phyloP scores from a whole-genome alignment of 2,888 invertebrate species.

The Meta bourneti region DNA sequence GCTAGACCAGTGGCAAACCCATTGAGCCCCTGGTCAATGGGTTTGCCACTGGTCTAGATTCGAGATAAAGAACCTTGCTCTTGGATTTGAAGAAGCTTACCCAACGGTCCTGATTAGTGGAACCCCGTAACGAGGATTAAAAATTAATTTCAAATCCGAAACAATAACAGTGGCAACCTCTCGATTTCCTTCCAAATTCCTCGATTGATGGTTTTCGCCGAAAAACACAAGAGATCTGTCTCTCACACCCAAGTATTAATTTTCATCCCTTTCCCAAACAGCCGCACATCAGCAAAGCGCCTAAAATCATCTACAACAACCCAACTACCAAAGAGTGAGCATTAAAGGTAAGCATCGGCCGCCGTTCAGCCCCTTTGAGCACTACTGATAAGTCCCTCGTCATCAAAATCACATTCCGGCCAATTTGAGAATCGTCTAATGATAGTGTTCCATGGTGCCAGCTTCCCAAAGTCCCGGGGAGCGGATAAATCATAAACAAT shows the following conservation, averaged over 20 bases:
- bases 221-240: not conserved
- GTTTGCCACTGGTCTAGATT: too few species aligned
- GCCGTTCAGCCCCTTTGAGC: conserved; percentile 32
- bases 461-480: conserved; percentile 12
- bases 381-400: conserved; percentile 47
- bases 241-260: not conserved
- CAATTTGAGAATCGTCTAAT: conserved; percentile 62
- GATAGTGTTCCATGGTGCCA: conserved; percentile 50
- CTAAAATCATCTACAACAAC: not conserved
- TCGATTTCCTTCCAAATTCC: not conserved
- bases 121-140: not conserved
- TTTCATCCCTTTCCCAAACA: not conserved
- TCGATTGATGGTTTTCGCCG: not conserved
- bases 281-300: not conserved
- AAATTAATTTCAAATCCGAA: not conserved
- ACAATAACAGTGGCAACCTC: not conserved
- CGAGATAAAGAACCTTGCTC: too few species aligned
- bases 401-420: conserved; percentile 63
- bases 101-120: too few species aligned
- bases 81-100: too few species aligned
- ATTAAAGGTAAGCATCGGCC: conserved; percentile 26
- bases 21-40: too few species aligned
- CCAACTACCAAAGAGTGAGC: not conserved
- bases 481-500: conserved; percentile 70
- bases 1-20: too few species aligned